phyloP scores from a whole-genome alignment of 2,797 vertebrate genomes.

The Sarcophilus harrisii region DNA sequence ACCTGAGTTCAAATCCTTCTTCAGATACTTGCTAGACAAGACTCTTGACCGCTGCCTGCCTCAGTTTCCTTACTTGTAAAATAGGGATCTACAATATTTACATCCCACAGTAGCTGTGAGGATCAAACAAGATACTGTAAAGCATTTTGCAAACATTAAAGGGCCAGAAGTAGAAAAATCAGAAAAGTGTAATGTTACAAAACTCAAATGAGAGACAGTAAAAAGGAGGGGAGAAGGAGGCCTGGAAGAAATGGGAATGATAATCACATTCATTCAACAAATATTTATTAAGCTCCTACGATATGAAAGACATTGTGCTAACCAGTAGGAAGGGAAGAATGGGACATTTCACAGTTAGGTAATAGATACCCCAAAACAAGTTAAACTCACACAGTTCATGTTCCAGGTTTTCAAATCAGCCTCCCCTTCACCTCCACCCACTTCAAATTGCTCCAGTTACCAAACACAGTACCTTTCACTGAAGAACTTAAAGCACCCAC shows the following conservation, averaged over 20 bases:
- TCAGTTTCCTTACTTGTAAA: not conserved
- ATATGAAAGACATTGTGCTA: conserved; percentile 13
- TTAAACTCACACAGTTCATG: not conserved
- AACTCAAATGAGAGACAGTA: not conserved
- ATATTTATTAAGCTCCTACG: not conserved
- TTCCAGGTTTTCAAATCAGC: not conserved
- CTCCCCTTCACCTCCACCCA: not conserved
- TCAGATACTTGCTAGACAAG: not conserved
- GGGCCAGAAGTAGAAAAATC: not conserved
- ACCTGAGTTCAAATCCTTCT: not conserved
- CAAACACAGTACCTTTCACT: not conserved
- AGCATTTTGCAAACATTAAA: conserved; percentile 6
- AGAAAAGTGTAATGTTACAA: not conserved
- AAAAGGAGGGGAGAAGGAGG: not conserved
- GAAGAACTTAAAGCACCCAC: not conserved
- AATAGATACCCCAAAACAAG: conserved; percentile 1
- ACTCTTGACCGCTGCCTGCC: not conserved
- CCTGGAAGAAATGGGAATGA: not conserved
- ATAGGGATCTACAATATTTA: not conserved
- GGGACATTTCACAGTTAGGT: conserved; percentile 2
- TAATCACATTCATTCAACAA: not conserved
- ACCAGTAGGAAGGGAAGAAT: conserved; percentile 40
- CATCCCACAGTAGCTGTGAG: not conserved
- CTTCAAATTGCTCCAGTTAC: not conserved
- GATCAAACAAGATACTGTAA: not conserved